Base-by-base conservation (phyloP, 1,140 invertebrate genomes). In the Lysiphlebus fabarum region DNA sequence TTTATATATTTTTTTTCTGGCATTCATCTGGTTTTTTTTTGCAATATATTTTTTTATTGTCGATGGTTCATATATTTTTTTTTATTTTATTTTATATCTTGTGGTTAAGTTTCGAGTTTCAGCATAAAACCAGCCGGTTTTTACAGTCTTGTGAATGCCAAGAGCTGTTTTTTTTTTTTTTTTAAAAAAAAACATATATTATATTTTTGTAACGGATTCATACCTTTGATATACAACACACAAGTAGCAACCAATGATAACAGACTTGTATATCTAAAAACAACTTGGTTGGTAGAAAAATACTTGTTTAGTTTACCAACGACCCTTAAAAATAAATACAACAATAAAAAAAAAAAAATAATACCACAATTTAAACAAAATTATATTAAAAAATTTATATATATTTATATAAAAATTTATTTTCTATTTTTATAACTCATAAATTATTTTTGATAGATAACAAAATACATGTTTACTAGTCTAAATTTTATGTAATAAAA, bases 191-290 rank as follows among this genome's bases (percentile, higher is more conserved):
- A n/a, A n/a, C n/a, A n/a, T n/a, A 40, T 7, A 58, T 48, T 58
- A 68, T 67, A 62, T 63, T 70, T 65, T 60, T 61, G 47, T 69
- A 73, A 73, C 69, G 70, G 71, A 55, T 41, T 48, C 56, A 40
- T 53, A 37, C 49, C 34, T 51, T 51, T 33, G 49, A 34, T 36
- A 51, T 26, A 26, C 4, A 26, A 26, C 4, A 26, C 4, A 26
- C 17, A 26, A 26, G 17, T 26, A 51, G 49, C 38, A 51, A 36
- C 49, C 49, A 51, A 51, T 34, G 49, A 51, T 51, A 51, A 51
- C 34, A 51, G 49, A 26, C 17, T 1, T 26, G 17, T 0, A 33
- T 51, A 38, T 36, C 36, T 51, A 51, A 34, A 51, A 51, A 51
- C 49, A n/a, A 5, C 37, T 10, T 33, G 36, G 49, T 36, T 37